Base-by-base conservation (phyloP, 2,888 invertebrate species). In the Lissonota sp. region DNA sequence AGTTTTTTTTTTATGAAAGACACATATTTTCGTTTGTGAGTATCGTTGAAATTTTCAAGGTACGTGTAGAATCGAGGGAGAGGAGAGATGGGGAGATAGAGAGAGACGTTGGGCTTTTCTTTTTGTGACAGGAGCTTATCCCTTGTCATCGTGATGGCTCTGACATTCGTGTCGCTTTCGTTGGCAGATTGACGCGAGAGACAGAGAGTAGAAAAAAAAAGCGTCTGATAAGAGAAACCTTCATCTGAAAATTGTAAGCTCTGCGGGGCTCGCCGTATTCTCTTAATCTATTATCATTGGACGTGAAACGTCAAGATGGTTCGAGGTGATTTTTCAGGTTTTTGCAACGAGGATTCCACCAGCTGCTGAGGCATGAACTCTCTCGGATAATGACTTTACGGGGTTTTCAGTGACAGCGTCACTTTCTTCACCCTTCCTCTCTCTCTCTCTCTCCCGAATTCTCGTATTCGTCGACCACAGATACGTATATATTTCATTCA, bases 301-400 rank as follows among this genome's bases (percentile, higher is more conserved):
- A 57, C 16, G 51, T 60, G 72, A n/a, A 71, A 64, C 55, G 40
- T 40, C 40, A 14, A 55, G 40, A 44, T 14, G 66, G 4, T 5
- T 40, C 39, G 14, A 10, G 63, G 44, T 55, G 26, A 42, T 14
- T 53, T 10, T 8, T 14, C 6, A 64, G 42, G 44, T 78, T 77
- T 73, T 70, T 67, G 55, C 55, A 4, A 70, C 62, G 49, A 39
- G 49, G 26, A 26, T 26, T 26, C 26, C 26, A 26, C 26, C 26
- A 26, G 26, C 26, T 26, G 26, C 10, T 39, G 44, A 16, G 60
- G 64, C 73, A 73, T 70, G 53, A 26, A 53, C 12, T 42, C 4
- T 5, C 69, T 40, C 72, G 80, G 80, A 82, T 82, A 82, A 83
- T 84, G 82, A 80, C 76, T 84, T 80, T 72, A 74, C 76, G 62